phyloP scores from a whole-genome alignment of 23 tunicate genomes.

The Pegea sp. region DNA sequence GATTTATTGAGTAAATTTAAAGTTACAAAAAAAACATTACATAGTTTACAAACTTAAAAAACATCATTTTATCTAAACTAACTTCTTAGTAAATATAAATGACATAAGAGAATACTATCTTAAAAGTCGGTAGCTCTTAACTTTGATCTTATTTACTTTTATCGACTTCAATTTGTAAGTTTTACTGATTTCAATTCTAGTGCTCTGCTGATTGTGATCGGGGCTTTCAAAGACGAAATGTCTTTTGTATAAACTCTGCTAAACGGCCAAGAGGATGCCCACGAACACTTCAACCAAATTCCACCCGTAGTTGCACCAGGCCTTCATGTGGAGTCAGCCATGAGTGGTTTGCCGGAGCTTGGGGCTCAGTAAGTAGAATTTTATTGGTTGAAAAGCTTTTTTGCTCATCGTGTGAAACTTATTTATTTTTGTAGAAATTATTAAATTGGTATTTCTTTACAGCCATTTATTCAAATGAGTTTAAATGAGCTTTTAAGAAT shows the following conservation, averaged over 20 bases:
- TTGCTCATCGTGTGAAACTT: background rate
- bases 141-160: no score
- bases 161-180: no score
- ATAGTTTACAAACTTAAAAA: no score
- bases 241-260: constrained; percentile 50
- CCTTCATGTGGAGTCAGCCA: constrained; percentile 43
- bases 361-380: constrained; percentile 71
- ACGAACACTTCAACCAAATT: constrained; percentile 12
- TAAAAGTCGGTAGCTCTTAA: no score
- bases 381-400: no score
- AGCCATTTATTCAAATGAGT: no score
- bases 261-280: constrained; percentile 19
- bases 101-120: no score
- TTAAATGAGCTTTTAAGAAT: no score
- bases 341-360: constrained; percentile 66
- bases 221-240: constrained; percentile 46
- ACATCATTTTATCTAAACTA: no score
- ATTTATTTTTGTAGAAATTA: background rate
- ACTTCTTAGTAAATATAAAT: no score
- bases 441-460: background rate
- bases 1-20: no score
- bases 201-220: constrained; percentile 65
- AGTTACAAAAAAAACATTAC: no score
- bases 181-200: constrained; percentile 5
- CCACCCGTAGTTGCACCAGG: constrained; percentile 25